Conservation (phyloP, 2,797 vertebrate species). For the Clamator glandarius region DNA sequence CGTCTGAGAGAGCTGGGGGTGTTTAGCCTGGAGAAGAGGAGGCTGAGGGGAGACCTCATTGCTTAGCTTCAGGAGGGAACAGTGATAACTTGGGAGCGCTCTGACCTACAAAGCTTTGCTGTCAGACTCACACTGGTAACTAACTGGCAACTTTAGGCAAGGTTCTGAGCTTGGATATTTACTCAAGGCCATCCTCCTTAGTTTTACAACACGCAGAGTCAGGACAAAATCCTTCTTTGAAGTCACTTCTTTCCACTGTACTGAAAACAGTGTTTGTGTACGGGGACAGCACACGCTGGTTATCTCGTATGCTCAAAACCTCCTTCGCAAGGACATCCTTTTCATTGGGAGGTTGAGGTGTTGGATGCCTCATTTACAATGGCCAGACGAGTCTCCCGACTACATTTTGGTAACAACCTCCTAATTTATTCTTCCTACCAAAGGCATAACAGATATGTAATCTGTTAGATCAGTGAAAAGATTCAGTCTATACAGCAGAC, state of each 20-base stretch:
- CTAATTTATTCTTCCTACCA: not conserved
- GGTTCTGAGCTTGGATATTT: fast-evolving
- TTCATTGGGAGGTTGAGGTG: not conserved
- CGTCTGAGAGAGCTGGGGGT: no score
- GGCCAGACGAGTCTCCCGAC: not conserved
- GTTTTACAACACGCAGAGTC: not conserved
- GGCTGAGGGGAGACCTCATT: no score
- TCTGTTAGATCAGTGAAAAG: not conserved
- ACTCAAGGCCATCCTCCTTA: not conserved
- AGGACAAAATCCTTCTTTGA: not conserved
- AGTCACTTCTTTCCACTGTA: not conserved
- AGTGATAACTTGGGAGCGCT: not conserved
- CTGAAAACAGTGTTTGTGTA: fast-evolving
- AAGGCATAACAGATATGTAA: not conserved
- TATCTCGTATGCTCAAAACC: not conserved
- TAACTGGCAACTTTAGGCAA: not conserved
- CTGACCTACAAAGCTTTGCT: not conserved
- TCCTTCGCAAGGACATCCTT: not conserved
- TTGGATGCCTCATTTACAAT: not conserved
- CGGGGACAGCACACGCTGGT: not conserved
- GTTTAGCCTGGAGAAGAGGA: no score
- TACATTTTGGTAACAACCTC: not conserved
- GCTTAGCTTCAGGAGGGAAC: not conserved
- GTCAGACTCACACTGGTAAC: not conserved
- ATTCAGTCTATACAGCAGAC: not conserved